Base-by-base conservation (phyloP, 2,797 vertebrate genomes). In the Ptychadena robeensis region DNA sequence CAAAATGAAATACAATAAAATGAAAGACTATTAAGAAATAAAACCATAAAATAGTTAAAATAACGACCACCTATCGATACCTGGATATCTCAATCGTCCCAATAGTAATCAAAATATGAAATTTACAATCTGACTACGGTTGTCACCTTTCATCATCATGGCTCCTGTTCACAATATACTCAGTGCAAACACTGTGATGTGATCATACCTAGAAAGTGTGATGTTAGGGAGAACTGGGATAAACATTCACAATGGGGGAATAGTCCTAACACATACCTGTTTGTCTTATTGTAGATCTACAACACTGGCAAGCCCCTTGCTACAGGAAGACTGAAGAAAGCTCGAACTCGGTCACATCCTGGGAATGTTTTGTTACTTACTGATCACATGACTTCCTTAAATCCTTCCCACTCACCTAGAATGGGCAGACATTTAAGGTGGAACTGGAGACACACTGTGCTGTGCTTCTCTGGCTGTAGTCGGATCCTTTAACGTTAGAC, bases 301-400 rank as follows among this genome's bases (percentile, higher is more conserved):
- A 34, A 28, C 35, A 34, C 75, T 34, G 10, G 64, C n/a, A 48
- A 68, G 38, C 75, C 37, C 64, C 35, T 32, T 66, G 57, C 38
- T 35, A 35, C 31, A 28, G 64, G 27, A 63, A 6, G 30, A 32
- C 30, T 22, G 44, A 22, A 22, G 40, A 14, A 59, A 61, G 59
- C n/a, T 3, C 28, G 59, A 61, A 48, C 28, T n/a, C 25, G 11
- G 14, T 10, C n/a, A 8, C 10, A 63, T 63, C 72, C 35, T 64
- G n/a, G 30, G 40, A 74, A 61, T 79, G 70, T 79, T 83, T 73
- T 83, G 40, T 68, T 32, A 61, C 69, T 73, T 15, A 25, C 69
- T 61, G 64, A n/a, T 84, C 82, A 84, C 70, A 84, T 84, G 82
- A 84, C 76, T 70, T 66, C 38, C 38, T 14, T 25, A 31, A 27